Conservation (phyloP, 2,888 invertebrate species). For the Sesia apiformis region DNA sequence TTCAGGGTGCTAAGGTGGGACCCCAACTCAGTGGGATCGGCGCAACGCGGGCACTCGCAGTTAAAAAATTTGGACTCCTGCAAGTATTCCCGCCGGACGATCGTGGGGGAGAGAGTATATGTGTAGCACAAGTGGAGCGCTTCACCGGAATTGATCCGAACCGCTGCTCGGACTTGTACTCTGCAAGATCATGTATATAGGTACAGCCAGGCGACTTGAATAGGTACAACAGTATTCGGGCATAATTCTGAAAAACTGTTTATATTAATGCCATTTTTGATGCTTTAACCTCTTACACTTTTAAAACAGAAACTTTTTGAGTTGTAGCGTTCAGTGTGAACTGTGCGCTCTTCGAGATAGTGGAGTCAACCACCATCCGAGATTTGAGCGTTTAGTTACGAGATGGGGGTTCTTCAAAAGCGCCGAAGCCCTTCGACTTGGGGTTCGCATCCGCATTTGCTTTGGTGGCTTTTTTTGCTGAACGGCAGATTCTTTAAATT, state of each 20-base stretch:
- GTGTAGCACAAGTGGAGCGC: constrained; percentile 85
- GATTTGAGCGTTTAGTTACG: too few species aligned
- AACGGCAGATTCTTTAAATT: too few species aligned
- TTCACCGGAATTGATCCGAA: constrained; percentile 76
- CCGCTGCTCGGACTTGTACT: constrained; percentile 80
- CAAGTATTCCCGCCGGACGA: constrained; percentile 80
- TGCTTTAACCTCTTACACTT: neutral
- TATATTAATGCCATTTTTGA: neutral
- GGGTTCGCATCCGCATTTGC: too few species aligned
- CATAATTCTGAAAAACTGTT: neutral
- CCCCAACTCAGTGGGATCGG: constrained; percentile 86
- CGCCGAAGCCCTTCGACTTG: too few species aligned
- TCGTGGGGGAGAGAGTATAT: constrained; percentile 82
- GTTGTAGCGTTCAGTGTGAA: too few species aligned
- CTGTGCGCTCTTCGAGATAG: too few species aligned
- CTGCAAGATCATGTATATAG: constrained; percentile 33
- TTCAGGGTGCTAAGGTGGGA: constrained; percentile 86
- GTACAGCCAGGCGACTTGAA: neutral
- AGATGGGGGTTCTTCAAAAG: too few species aligned
- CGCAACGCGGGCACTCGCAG: constrained; percentile 83
- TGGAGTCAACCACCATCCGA: too few species aligned
- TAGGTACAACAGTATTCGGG: neutral
- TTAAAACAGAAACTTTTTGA: too few species aligned
- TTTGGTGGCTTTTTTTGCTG: too few species aligned
- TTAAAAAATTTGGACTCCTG: constrained; percentile 85